A percentile compares a stretch with the other conserved stretches of the same genome.
phyloP scores from a whole-genome alignment of 2,113 vertebrate genomes.

The Pyrgilauda ruficollis region DNA sequence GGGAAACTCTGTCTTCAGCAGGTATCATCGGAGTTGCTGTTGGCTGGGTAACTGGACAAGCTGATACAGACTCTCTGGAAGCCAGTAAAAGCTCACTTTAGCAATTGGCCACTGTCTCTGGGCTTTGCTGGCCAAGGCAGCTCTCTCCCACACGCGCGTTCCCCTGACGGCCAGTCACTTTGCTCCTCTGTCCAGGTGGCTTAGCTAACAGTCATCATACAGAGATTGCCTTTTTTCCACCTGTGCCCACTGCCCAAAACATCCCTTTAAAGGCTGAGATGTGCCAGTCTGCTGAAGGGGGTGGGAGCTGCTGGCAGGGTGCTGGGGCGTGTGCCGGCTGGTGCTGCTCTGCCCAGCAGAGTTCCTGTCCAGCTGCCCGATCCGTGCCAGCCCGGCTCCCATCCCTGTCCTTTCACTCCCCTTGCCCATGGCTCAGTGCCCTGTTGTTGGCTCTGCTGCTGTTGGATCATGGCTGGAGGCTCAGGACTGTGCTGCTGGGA shows the following conservation, averaged over 20 bases:
- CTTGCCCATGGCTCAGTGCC: background rate
- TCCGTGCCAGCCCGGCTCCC: accelerated
- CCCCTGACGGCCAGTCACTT: accelerated
- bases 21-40: background rate
- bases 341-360: background rate
- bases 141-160: accelerated
- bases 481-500: background rate
- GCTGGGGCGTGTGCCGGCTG: accelerated
- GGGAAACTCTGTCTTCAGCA: background rate
- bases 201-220: background rate
- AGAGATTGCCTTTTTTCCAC: background rate
- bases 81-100: background rate
- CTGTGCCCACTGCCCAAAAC: background rate
- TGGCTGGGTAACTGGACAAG: background rate
- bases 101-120: background rate
- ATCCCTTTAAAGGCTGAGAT: background rate
- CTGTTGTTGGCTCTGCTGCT: background rate
- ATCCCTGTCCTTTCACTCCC: background rate
- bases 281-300: background rate
- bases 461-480: background rate
- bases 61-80: background rate
- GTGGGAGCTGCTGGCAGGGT: background rate
- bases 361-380: background rate
- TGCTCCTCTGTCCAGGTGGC: background rate
- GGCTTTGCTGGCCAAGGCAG: background rate